Base-by-base conservation (phyloP, 1,140 invertebrate species). In the Drosophila fuyamai region DNA sequence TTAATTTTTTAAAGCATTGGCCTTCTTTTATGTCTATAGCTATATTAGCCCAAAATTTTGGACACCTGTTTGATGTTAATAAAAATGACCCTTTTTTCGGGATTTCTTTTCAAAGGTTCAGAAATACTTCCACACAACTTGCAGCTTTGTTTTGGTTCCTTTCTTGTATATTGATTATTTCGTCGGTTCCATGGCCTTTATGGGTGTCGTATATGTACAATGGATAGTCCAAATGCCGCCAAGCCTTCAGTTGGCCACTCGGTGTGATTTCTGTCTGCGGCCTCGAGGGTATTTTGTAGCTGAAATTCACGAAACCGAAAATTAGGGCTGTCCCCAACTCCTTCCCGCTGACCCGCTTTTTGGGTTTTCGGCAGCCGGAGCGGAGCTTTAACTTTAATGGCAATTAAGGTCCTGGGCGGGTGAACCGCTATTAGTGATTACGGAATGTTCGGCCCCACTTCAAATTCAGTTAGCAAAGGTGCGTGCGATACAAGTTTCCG, bases 81-180 rank as follows among this genome's bases (percentile, higher is more conserved):
- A 56, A 29, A 13, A 7, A 9, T 40, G 12, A 18, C 4, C 27
- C 13, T 2, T 23, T 48, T 27, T 36, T 12, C 2, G 1, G 1
- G 7, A 13, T 14, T 32, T 32, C 27, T 23, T 38, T 32, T 14
- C 14, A 48, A 47, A 36, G 51, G 14, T 68, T 36, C 10, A 10
- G n/a, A 35, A 57, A 41, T 18, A 16, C 13, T 35, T n/a, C 9
- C 35, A 36, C 23, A 48, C 32, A 44, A 54, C 23, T 12, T 35
- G 32, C 10, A 27, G 60, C 60, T 50, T 65, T 71, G 41, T 71
- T 70, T 36, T 55, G 63, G 63, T 68, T 70, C 65, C 67, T 41
- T 71, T 38, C 32, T 44, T 57, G 67, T 57, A 18, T 71, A 71
- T 71, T 70, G 67, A 71, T 71, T 71, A 70, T 70, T 71, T 70